A percentile compares a stretch with the other conserved stretches of the same genome.
Conservation (phyloP, 2,113 vertebrate genomes). For the Tympanuchus pallidicinctus region DNA sequence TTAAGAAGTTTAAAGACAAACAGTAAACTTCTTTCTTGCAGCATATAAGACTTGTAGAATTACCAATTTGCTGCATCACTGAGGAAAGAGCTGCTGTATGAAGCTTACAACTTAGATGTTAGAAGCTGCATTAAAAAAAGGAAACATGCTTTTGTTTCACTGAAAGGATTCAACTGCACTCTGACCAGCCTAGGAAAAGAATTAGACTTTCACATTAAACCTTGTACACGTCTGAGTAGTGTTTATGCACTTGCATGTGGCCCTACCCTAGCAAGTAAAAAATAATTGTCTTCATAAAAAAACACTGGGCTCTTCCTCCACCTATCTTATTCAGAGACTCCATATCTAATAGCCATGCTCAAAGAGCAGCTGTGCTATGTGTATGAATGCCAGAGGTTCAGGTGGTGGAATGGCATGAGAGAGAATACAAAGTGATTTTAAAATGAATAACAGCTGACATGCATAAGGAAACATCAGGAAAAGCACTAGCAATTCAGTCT, state of each 20-base stretch:
- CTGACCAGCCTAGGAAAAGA: not conserved
- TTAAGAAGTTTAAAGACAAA: not conserved
- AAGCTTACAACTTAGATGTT: not conserved
- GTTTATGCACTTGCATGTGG: not conserved
- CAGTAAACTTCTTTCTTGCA: not conserved
- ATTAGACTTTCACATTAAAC: not conserved
- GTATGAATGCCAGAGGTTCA: not conserved
- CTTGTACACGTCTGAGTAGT: not conserved
- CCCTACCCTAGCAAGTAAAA: not conserved
- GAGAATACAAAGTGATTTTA: not conserved
- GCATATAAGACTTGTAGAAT: not conserved
- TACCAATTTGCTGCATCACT: not conserved
- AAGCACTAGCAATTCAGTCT: not conserved
- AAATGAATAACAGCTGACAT: not conserved
- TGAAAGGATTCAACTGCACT: not conserved
- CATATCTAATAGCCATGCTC: not conserved
- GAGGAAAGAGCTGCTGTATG: not conserved
- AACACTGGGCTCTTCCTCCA: not conserved
- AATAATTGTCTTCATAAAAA: not conserved
- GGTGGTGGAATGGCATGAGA: not conserved
- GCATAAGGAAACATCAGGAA: not conserved
- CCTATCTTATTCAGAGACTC: not conserved
- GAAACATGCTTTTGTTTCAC: not conserved
- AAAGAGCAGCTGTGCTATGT: not conserved
- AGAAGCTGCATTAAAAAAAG: not conserved